phyloP scores from a whole-genome alignment of 2,113 vertebrate genomes.

The Setophaga kirtlandii region DNA sequence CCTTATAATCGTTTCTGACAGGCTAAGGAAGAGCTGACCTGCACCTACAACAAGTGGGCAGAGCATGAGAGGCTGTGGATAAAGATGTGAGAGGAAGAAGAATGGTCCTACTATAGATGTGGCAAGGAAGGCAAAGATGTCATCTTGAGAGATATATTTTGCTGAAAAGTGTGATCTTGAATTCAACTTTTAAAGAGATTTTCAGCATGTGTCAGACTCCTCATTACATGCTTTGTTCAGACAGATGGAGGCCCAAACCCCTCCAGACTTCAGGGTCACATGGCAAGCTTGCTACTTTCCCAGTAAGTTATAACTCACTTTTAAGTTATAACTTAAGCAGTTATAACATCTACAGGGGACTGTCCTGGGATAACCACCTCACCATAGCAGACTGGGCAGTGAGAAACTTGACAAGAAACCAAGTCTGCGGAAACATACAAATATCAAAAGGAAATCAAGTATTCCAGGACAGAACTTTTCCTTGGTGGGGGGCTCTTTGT shows the following conservation, averaged over 20 bases:
- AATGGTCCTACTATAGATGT: not conserved
- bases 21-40: not conserved
- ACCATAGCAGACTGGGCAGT: not conserved
- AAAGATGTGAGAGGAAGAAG: not conserved
- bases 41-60: not conserved
- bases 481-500: not conserved
- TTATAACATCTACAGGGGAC: not conserved
- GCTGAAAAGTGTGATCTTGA: not conserved
- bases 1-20: not conserved
- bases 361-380: not conserved
- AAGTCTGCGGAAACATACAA: not conserved
- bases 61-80: not conserved
- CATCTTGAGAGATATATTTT: not conserved
- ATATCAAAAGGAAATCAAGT: not conserved
- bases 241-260: not conserved
- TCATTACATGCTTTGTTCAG: not conserved
- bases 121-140: not conserved
- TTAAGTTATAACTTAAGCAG: not conserved
- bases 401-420: not conserved
- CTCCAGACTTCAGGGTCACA: not conserved
- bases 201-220: not conserved
- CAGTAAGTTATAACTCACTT: not conserved
- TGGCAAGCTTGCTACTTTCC: not conserved
- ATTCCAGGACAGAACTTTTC: not conserved
- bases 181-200: not conserved